Percentiles rank a stretch among this genome's conserved stretches.
These are phyloP conservation scores for Drosophila triauraria DNA, from an alignment of 1,140 invertebrate species.

Conservation along the genomic window DNA sequence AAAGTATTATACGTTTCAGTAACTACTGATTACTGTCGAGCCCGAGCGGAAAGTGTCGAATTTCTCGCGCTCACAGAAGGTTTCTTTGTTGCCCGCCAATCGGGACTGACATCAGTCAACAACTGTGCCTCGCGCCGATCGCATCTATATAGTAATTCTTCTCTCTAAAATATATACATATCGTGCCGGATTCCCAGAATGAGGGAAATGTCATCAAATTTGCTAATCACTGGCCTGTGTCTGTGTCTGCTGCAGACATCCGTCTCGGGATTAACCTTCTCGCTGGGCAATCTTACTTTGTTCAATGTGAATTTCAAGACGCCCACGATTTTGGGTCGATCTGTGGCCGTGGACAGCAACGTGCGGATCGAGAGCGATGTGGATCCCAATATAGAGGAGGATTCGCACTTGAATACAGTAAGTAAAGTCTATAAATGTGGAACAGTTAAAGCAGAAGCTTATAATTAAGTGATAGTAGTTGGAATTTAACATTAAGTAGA, in stretches of 20 bases:
- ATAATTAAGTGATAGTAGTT: too few species aligned
- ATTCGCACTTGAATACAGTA: slow-evolving; percentile 72
- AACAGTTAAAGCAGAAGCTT: neutral
- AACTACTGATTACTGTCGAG: slow-evolving; percentile 15
- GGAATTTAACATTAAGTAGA: too few species aligned
- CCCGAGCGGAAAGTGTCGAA: slow-evolving; percentile 29
- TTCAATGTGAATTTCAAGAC: slow-evolving; percentile 70
- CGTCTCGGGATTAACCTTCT: slow-evolving; percentile 47
- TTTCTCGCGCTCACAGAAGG: slow-evolving; percentile 47
- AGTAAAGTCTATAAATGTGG: slow-evolving; percentile 4
- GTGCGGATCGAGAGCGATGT: slow-evolving; percentile 47
- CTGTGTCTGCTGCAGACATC: slow-evolving; percentile 34
- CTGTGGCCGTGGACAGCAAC: slow-evolving; percentile 23
- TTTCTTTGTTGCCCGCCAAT: slow-evolving; percentile 60
- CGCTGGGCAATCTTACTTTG: slow-evolving; percentile 57
- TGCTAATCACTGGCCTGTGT: slow-evolving; percentile 37
- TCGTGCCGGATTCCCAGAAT: neutral
- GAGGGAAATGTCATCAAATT: slow-evolving; percentile 6
- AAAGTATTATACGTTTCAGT: slow-evolving; percentile 51
- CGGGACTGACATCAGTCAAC: slow-evolving; percentile 54
- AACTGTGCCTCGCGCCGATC: slow-evolving; percentile 51
- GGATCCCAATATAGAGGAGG: slow-evolving; percentile 73
- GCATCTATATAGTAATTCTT: slow-evolving; percentile 13
- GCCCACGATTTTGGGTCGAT: slow-evolving; percentile 35
- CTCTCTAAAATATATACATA: slow-evolving; percentile 10